phyloP scores from a whole-genome alignment of 2,797 vertebrate species.

The Macrochelys suwanniensis region DNA sequence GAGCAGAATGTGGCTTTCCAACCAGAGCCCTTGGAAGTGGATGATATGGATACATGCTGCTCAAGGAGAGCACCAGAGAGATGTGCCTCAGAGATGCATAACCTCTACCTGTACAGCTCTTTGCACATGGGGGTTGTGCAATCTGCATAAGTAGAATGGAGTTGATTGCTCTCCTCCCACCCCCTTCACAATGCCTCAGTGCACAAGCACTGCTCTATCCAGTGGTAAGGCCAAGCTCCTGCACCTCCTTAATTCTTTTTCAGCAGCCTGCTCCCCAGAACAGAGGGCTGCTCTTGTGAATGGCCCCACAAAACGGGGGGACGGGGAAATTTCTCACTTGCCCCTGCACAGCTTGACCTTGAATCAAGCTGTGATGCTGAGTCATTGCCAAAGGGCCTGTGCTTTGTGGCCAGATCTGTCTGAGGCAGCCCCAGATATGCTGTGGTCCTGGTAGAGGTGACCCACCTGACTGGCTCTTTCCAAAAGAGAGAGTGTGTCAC shows the following conservation, averaged over 20 bases:
- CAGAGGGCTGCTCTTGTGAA: neutral
- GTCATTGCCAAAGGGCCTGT: neutral
- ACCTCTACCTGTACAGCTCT: neutral
- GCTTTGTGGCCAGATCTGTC: fast-evolving
- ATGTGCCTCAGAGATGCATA: neutral
- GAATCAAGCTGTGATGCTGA: neutral
- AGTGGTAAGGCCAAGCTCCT: neutral
- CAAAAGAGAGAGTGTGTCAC: neutral
- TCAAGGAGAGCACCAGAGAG: neutral
- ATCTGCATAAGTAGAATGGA: neutral
- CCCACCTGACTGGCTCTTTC: neutral
- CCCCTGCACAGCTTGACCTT: neutral
- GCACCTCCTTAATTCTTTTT: neutral
- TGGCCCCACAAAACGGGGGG: neutral
- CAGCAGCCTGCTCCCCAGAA: neutral
- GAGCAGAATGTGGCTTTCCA: neutral
- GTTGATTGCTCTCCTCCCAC: neutral
- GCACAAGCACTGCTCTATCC: neutral
- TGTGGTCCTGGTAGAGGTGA: neutral
- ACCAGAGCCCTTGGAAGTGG: neutral
- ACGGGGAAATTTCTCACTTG: neutral
- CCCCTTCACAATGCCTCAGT: neutral
- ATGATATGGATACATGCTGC: neutral
- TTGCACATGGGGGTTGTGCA: neutral
- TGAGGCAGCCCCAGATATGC: neutral